Evolutionary conservation across 2,797 vertebrate species (phyloP).

Genomic region (Malacoraja senta): DNA sequence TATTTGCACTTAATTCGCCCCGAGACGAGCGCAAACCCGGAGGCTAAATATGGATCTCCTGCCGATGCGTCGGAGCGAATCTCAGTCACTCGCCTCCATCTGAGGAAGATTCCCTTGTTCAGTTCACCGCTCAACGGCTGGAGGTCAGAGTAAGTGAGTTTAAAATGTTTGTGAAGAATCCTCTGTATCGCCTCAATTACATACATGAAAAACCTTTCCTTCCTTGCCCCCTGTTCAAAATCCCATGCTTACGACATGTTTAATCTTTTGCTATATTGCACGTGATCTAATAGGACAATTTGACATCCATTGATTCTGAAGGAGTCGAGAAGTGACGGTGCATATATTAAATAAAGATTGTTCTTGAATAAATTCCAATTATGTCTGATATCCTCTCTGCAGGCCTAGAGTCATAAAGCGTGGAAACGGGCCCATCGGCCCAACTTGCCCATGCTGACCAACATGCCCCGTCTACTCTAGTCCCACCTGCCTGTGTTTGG

Average conservation of each 20-base stretch:
- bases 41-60: conserved; percentile 13
- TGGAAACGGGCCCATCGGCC: too few relatives aligned
- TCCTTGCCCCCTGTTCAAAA: not conserved
- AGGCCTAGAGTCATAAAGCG: too few relatives aligned
- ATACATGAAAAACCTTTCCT: not conserved
- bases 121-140: not conserved
- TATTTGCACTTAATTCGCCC: not conserved
- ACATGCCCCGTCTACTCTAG: too few relatives aligned
- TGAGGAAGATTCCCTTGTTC: not conserved
- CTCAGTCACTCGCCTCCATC: not conserved
- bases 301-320: too few relatives aligned
- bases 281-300: not conserved
- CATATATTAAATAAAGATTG: not conserved
- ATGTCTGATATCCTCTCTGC: not conserved
- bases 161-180: not conserved
- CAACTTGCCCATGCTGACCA: too few relatives aligned
- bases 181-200: not conserved
- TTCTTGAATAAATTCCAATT: not conserved
- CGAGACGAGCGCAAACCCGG: not conserved
- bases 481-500: too few relatives aligned
- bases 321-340: not conserved
- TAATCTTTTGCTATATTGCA: not conserved
- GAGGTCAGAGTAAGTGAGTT: conserved; percentile 2
- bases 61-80: conserved; percentile 4
- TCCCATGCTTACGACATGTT: not conserved